These are phyloP conservation scores for Rhinatrema bivittatum DNA, from an alignment of 2,797 vertebrate species.

Conservation along the genomic window DNA sequence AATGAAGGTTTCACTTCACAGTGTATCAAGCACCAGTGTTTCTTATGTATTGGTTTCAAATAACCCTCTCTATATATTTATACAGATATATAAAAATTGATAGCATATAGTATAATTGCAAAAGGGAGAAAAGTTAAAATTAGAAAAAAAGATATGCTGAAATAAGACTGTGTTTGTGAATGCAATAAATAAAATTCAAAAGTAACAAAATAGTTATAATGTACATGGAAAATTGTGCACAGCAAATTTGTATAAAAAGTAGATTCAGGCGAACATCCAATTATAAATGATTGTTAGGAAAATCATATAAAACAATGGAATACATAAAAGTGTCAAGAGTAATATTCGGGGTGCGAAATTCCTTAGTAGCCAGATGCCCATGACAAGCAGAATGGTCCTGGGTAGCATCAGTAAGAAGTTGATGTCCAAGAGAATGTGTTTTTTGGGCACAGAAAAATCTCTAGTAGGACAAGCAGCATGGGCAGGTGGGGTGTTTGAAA, in stretches of 20 bases:
- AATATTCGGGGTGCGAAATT: slow-evolving; percentile 75
- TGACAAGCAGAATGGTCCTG: slow-evolving; percentile 51
- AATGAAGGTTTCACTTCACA: slow-evolving; percentile 73
- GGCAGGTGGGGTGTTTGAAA: slow-evolving; percentile 62
- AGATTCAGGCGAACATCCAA: slow-evolving; percentile 94
- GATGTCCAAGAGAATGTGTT: slow-evolving; percentile 41
- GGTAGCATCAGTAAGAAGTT: slow-evolving; percentile 44
- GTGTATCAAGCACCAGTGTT: slow-evolving; percentile 98
- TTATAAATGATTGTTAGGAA: slow-evolving; percentile 83
- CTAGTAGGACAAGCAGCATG: slow-evolving; percentile 47
- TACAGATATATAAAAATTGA: slow-evolving; percentile 80
- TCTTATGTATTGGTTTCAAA: slow-evolving; percentile 76
- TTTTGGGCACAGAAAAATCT: slow-evolving; percentile 49
- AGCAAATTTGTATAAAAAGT: slow-evolving; percentile 83
- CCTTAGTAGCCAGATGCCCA: slow-evolving; percentile 63
- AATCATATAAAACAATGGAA: slow-evolving; percentile 95
- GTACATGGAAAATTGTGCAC: slow-evolving; percentile 92
- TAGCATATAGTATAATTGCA: slow-evolving; percentile 77
- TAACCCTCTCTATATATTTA: slow-evolving; percentile 70
- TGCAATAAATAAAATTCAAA: slow-evolving; percentile 94
- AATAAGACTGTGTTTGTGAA: slow-evolving; percentile 73
- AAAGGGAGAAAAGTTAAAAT: slow-evolving; percentile 59
- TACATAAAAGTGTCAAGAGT: slow-evolving; percentile 87
- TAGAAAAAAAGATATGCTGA: slow-evolving; percentile 74
- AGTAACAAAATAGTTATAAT: slow-evolving; percentile 72